phyloP scores from a whole-genome alignment of 2,888 invertebrate genomes.

The Acleris cristana region DNA sequence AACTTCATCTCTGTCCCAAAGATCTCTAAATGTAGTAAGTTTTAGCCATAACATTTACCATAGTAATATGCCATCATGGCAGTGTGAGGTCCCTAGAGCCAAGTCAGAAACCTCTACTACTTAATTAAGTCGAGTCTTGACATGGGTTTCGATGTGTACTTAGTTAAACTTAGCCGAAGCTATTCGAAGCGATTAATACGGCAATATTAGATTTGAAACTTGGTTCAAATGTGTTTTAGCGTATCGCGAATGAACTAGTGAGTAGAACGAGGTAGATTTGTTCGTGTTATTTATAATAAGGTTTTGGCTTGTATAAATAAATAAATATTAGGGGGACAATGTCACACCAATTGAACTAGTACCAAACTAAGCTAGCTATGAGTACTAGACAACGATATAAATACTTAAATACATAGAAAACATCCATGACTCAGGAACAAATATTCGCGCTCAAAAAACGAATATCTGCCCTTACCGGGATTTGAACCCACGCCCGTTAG shows the following conservation, averaged over 20 bases:
- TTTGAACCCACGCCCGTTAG: too few species aligned
- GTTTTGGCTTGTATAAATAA: too few species aligned
- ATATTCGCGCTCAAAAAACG: too few species aligned
- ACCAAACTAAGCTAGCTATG: too few species aligned
- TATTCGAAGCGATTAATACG: slow-evolving; percentile 21
- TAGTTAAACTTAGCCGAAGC: slow-evolving; percentile 31
- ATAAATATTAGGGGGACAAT: too few species aligned
- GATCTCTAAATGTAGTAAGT: background rate
- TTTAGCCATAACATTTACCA: slow-evolving; percentile 41
- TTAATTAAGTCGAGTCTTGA: slow-evolving; percentile 51
- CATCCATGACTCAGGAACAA: too few species aligned
- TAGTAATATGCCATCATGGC: slow-evolving; percentile 39
- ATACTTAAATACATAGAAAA: too few species aligned
- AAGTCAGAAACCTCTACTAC: slow-evolving; percentile 45
- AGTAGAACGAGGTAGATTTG: too few species aligned
- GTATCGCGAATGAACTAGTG: background rate
- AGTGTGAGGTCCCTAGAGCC: slow-evolving; percentile 44
- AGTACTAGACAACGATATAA: too few species aligned
- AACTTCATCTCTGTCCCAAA: background rate
- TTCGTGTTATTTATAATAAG: too few species aligned
- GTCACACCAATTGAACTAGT: too few species aligned
- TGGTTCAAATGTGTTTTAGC: background rate
- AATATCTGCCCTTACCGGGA: too few species aligned
- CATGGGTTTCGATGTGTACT: slow-evolving; percentile 47
- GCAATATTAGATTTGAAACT: slow-evolving; percentile 1